Base-by-base conservation (phyloP, 1,140 invertebrate genomes). In the Listronotus oregonensis region DNA sequence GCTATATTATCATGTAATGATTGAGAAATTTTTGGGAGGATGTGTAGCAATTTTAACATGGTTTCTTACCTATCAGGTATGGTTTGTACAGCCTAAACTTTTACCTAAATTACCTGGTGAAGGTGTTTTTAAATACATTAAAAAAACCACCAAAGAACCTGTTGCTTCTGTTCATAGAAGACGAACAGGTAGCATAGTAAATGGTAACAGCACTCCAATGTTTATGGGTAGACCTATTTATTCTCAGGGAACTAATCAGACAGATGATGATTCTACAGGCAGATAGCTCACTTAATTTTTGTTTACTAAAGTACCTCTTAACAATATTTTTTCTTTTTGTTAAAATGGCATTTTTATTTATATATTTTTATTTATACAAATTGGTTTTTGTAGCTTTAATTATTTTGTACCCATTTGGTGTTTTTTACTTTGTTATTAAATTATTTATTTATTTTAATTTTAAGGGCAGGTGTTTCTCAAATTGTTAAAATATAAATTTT, bases 1-100 rank as follows among this genome's bases (percentile, higher is more conserved):
- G 76, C 80, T 97, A 0, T 96, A 97, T 80, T 98, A 95, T 82
- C 96, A 98, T 78, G 92, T 90, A 40, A 93, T 97, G 89, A 86
- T 95, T 27, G 95, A 98, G 77, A 98, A 99, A 79, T 89, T 99
- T 54, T 76, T 95, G 6, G 96, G 92, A 65, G 92, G 93, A 12
- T 82, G 90, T 14, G 82, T 93, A 70, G 95, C 95, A 2, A 88
- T 97, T 69, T 72, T 90, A 6, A 90, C 90, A 21, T 98, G 96
- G 96, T 97, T 92, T 83, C 77, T 94, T 17, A 96, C 93, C 0
- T 99, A 99, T 78, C 84, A 88, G 66, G 84, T 90, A 62, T 91
- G 92, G 87, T 97, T 89, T 79, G 84, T 80, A 44, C 78, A 85
- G 21, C 80, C 84, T 10, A 83, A 81, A 54, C 69, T 85, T 17